These are phyloP conservation scores for Tapirus terrestris DNA, from an alignment of 2,113 vertebrate genomes.

Conservation along the genomic window DNA sequence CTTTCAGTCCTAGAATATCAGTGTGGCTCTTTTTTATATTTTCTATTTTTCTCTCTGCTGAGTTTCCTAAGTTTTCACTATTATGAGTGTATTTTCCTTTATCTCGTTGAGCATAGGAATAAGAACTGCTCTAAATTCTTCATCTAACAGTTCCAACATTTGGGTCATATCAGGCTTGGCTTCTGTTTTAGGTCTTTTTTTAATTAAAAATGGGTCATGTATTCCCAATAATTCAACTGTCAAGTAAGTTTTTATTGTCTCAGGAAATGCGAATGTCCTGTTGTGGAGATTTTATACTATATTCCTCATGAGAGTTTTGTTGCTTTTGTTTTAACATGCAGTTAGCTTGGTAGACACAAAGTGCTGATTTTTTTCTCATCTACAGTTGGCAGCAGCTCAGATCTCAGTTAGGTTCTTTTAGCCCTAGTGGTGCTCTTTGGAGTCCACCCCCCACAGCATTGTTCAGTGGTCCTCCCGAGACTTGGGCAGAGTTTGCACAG, in stretches of 20 bases:
- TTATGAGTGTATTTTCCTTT: neutral
- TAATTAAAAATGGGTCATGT: neutral
- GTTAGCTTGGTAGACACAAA: neutral
- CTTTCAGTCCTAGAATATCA: neutral
- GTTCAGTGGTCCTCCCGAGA: neutral
- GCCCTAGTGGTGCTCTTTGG: neutral
- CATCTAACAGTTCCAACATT: neutral
- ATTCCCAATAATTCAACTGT: neutral
- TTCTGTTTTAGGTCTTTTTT: neutral
- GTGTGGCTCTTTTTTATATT: neutral
- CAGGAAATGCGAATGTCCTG: neutral
- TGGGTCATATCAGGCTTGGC: neutral
- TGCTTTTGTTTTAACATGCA: neutral
- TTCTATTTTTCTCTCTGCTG: neutral
- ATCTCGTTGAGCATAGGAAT: neutral
- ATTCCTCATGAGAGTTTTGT: neutral
- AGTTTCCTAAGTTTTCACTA: neutral
- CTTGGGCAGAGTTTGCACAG: neutral
- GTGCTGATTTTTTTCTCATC: neutral
- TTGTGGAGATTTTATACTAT: neutral
- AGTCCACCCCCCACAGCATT: too few relatives aligned
- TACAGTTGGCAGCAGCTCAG: neutral
- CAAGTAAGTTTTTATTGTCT: neutral
- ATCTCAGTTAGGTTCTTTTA: neutral
- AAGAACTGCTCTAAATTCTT: neutral